Evolutionary conservation across 2,797 vertebrate genomes (phyloP), one percentile per base, ranked within the genome.

Genomic region (Eupleurogrammus muticus): DNA sequence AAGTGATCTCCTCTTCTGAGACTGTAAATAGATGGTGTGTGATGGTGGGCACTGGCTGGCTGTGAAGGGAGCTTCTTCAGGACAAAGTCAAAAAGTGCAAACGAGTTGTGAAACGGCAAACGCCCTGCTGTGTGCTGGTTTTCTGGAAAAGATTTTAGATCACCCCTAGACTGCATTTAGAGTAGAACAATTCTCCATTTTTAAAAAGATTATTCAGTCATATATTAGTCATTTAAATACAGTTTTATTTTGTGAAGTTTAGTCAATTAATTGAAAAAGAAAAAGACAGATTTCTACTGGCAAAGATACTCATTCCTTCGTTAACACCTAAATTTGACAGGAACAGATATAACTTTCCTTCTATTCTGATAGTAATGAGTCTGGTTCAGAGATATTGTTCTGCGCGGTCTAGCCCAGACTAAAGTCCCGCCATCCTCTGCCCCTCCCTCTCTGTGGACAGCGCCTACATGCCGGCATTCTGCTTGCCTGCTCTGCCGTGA

Each of bases 401-500:
- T 16, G 38, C 16, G 13, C 61, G 17, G 17, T 60, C 47, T 65
- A 17, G 36, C 67, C 52, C 42, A 53, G 52, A 57, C 69, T 50
- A 17, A 71, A 81, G 12, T 79, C 73, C 70, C 17, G 16, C 70
- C 71, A 17, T 75, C 55, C 75, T 66, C 67, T 49, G 53, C 52
- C 75, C 73, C 44, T 9, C 69, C 80, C 34, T 69, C 56, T 55
- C 21, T 16, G 34, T 2, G 67, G 9, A 42, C 77, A 81, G 70
- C 24, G 42, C 69, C 77, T 75, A 48, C 36, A 7, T 73, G 60
- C 75, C 75, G 24, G 73, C 70, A 56, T 80, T 88, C 77, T 84
- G 77, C 75, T 82, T 40, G 84, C 70, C 84, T 63, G 77, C 77
- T 81, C 83, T 47, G 66, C 81, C 17, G 9, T 91, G 90, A 91